Evolutionary conservation across 2,888 invertebrate species (phyloP), one percentile per base, ranked within the genome.

Genomic region (Limulus polyphemus): DNA sequence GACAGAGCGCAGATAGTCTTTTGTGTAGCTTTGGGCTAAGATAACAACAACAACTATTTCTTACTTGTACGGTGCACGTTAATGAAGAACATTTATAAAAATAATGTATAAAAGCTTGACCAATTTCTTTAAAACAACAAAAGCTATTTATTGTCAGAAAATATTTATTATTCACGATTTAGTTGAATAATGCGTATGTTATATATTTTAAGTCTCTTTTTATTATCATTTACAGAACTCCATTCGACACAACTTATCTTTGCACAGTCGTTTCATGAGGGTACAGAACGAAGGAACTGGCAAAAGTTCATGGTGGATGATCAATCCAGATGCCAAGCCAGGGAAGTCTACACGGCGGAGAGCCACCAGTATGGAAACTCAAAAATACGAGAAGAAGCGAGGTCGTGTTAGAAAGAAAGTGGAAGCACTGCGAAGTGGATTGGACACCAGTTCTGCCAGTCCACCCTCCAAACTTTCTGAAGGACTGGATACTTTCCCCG

Each of bases 221-320:
- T 57, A 57, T 50, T 61, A 16, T 62, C 59, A 50, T n/a, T 72
- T 72, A 32, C 75, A 81, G 81, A 81, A 81, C 69, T 81, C 81
- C n/a, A 81, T 81, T 63, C 77, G 81, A 10, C 81, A 81, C 75
- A 81, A 81, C 72, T 73, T 81, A 57, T 81, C 81, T 0, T 74
- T 81, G 57, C 81, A 81, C 74, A 79, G 77, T 64, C 77, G 80
- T n/a, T 81, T 81, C 71, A 93, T 93, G 89, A 82, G 92, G 69
- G 91, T 93, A 47, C 93, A 93, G 77, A 94, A 94, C 77, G 93
- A 93, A 75, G 93, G 93, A 50, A 93, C 93, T 13, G 97, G 97
- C 56, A 97, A 97, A 77, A 94, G 94, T 51, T 95, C 94, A 0
- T 99, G 98, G 98, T 99, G 99, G 99, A 92, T 95, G 88, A 89